Evolutionary conservation across 2,113 vertebrate species (phyloP), one percentile per base, ranked within the genome.

Genomic region (Actenoides lindsayi): DNA sequence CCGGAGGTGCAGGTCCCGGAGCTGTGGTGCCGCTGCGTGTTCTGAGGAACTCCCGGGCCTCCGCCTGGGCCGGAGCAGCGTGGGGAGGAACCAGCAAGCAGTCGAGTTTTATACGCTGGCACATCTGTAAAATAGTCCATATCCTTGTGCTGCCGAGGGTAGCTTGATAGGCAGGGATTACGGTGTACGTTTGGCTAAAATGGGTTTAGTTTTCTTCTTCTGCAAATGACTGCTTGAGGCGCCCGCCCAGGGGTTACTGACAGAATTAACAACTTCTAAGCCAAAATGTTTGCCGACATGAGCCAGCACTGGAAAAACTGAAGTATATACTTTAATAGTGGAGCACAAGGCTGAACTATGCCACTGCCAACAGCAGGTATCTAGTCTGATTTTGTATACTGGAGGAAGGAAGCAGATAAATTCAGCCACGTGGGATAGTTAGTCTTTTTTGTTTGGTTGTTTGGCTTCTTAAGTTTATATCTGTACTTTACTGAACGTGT

Each of bases 1-100:
- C 0, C 15, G 57, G 41, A 21, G 16, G 46, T 0, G 31, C 37
- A 1, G 0, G 3, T 31, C 16, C n/a, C 30, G 28, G 20, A 6
- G 35, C 21, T 35, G 9, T 4, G 0, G 62, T 11, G 13, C 31
- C 16, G 24, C 41, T 1, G 30, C 3, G 1, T 6, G 27, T 17
- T 31, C 1, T 37, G 1, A 42, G 78, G 56, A 23, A 20, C 9
- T 1, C 48, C 10, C 56, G 14, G 91, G 94, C 89, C 95, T 70
- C n/a, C 35, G 2, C n/a, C 50, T 10, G 63, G 79, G 71, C 78
- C 30, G 69, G 33, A 11, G 41, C 19, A 16, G 67, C 42, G 0
- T 2, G 84, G 68, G 6, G 63, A 9, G 39, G 24, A 25, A 9
- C 35, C 18, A 25, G 2, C 63, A 0, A 2, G 23, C 2, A 7